Evolutionary conservation across 92 coral and sea anemone genomes (phyloP).

Genomic region (Chrysogorgia sp.): DNA sequence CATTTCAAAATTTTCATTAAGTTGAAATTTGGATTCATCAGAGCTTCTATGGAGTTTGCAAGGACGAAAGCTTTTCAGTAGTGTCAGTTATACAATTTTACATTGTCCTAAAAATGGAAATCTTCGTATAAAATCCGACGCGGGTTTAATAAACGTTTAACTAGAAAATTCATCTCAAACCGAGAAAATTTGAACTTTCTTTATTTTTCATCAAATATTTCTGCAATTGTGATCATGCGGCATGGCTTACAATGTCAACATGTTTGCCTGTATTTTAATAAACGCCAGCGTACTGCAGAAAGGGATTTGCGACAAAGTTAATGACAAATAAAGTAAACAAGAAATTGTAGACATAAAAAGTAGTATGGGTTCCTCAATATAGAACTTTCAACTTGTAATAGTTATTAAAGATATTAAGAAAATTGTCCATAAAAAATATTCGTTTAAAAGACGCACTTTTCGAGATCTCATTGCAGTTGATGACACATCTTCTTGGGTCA

Average conservation of each 20-base stretch:
- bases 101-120: no score
- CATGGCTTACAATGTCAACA: neutral
- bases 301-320: constrained; percentile 27
- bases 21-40: no score
- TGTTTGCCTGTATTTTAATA: constrained; percentile 46
- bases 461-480: neutral
- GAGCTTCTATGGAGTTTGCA: no score
- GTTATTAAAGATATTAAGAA: neutral
- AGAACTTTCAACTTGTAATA: neutral
- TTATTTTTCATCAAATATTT: no score
- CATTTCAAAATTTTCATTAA: no score
- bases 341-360: neutral
- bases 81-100: no score
- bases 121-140: no score
- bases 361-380: neutral
- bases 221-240: neutral
- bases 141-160: no score
- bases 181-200: no score
- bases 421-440: constrained; percentile 13
- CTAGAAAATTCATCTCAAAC: no score
- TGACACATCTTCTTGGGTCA: neutral
- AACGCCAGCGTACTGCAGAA: constrained; percentile 42
- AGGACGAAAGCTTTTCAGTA: no score
- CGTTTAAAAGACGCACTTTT: neutral
- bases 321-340: constrained; percentile 4